These are phyloP conservation scores for Caenorhabditis becei DNA, from an alignment of 2,888 invertebrate species.

Conservation along the genomic window DNA sequence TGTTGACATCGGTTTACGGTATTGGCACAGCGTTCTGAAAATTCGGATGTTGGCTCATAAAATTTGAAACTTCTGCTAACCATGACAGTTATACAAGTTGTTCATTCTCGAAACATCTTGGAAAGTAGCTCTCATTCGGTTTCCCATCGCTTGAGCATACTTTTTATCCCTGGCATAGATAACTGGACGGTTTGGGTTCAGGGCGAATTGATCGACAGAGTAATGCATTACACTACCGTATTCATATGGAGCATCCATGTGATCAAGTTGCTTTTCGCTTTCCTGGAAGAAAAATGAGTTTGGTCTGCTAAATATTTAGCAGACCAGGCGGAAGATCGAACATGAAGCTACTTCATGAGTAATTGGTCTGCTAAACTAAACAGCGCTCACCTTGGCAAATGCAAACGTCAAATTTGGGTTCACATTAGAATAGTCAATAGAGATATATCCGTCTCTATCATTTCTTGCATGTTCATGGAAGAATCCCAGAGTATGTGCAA, in stretches of 20 bases:
- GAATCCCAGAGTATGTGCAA: conserved; percentile 71
- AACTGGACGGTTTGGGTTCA: conserved; percentile 56
- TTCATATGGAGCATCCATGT: conserved; percentile 59
- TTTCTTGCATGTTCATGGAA: conserved; percentile 69
- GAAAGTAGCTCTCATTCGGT: conserved; percentile 68
- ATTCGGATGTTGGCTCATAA: neutral
- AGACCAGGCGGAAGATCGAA: too few species aligned
- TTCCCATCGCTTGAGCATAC: conserved; percentile 65
- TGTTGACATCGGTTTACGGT: conserved; percentile 60
- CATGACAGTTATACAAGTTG: conserved; percentile 64
- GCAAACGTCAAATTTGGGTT: conserved; percentile 56
- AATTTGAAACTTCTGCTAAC: conserved; percentile 18
- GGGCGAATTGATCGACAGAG: conserved; percentile 62
- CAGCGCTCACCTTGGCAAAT: conserved; percentile 51
- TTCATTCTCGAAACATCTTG: conserved; percentile 68
- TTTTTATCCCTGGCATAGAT: conserved; percentile 61
- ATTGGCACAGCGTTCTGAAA: conserved; percentile 60
- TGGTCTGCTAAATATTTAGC: neutral
- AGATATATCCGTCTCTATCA: conserved; percentile 68
- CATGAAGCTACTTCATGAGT: too few species aligned
- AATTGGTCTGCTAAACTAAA: too few species aligned
- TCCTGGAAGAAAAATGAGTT: conserved; percentile 19
- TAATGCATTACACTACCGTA: conserved; percentile 75
- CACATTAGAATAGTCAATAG: conserved; percentile 63
- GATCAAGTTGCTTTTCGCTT: conserved; percentile 51